These are phyloP conservation scores for Sesia apiformis DNA, from an alignment of 2,888 invertebrate genomes.

Conservation along the genomic window DNA sequence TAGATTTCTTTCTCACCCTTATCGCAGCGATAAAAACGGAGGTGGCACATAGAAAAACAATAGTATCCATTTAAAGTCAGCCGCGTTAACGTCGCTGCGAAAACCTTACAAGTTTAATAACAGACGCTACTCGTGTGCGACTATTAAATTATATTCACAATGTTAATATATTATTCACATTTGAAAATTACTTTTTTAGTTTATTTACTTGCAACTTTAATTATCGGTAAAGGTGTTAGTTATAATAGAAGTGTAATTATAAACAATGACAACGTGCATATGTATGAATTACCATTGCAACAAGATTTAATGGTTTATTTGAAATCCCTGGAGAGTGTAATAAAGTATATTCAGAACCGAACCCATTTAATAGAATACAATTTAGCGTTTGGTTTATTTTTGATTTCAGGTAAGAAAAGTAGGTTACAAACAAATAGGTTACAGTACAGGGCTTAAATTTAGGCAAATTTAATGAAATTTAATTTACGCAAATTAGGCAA, in stretches of 20 bases:
- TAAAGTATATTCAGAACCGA: constrained; percentile 21
- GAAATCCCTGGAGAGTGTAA: constrained; percentile 19
- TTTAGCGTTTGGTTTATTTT: constrained; percentile 37
- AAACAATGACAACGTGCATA: not conserved
- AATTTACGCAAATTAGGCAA: no score
- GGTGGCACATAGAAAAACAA: constrained; percentile 8
- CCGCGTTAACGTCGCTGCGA: constrained; percentile 1
- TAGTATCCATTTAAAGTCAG: constrained; percentile 23
- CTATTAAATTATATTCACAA: not conserved
- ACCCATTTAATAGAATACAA: constrained; percentile 29
- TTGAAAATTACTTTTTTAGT: not conserved
- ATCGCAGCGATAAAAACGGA: constrained; percentile 13
- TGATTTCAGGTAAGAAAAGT: constrained; percentile 33
- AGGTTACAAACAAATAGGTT: no score
- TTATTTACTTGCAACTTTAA: not conserved
- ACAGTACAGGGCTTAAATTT: no score
- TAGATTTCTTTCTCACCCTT: constrained; percentile 1
- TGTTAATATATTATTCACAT: not conserved
- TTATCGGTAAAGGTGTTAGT: not conserved
- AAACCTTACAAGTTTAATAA: not conserved
- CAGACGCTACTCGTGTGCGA: no score
- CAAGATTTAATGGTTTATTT: constrained; percentile 27
- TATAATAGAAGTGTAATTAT: not conserved
- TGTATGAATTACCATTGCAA: constrained; percentile 16
- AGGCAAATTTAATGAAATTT: no score